Percentiles rank a stretch among this genome's conserved stretches.
Conservation (phyloP, 1,140 invertebrate species). For the Anoplolepis gracilipes region DNA sequence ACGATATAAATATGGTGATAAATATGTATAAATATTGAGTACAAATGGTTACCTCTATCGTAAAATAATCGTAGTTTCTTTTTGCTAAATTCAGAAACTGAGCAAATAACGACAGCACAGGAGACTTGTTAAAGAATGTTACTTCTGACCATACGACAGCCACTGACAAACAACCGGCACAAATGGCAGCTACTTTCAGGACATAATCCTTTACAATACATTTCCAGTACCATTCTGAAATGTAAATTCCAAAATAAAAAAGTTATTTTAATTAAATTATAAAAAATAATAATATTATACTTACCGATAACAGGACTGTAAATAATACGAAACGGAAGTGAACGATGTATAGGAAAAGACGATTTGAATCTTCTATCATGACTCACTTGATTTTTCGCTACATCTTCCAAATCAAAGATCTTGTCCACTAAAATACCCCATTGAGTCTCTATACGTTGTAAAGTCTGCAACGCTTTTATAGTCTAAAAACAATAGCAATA, state of each 20-base stretch:
- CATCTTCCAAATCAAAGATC: slow-evolving; percentile 94
- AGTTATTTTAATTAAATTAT: slow-evolving; percentile 19
- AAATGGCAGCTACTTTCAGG: slow-evolving; percentile 90
- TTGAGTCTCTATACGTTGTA: slow-evolving; percentile 96
- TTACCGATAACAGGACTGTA: slow-evolving; percentile 90
- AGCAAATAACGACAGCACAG: slow-evolving; percentile 98
- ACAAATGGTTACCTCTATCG: slow-evolving; percentile 93
- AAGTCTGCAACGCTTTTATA: slow-evolving; percentile 94
- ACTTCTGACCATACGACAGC: slow-evolving; percentile 99
- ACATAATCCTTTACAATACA: slow-evolving; percentile 92
- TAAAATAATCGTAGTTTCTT: slow-evolving; percentile 95
- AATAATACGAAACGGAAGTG: slow-evolving; percentile 87
- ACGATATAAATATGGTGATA: too few relatives aligned
- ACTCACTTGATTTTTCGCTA: slow-evolving; percentile 92
- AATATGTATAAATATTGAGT: slow-evolving; percentile 29
- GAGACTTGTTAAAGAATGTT: slow-evolving; percentile 97
- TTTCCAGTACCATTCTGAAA: slow-evolving; percentile 98
- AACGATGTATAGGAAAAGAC: slow-evolving; percentile 89
- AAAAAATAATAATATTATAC: slow-evolving; percentile 17
- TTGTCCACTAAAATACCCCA: slow-evolving; percentile 95
- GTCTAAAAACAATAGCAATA: slow-evolving; percentile 86
- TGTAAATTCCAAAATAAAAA: slow-evolving; percentile 49
- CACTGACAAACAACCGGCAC: slow-evolving; percentile 92
- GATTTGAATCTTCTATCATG: slow-evolving; percentile 92
- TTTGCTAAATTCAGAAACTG: slow-evolving; percentile 94